These are phyloP conservation scores for Orthonychiurus folsomi DNA, from an alignment of 2,888 invertebrate species.

Conservation along the genomic window DNA sequence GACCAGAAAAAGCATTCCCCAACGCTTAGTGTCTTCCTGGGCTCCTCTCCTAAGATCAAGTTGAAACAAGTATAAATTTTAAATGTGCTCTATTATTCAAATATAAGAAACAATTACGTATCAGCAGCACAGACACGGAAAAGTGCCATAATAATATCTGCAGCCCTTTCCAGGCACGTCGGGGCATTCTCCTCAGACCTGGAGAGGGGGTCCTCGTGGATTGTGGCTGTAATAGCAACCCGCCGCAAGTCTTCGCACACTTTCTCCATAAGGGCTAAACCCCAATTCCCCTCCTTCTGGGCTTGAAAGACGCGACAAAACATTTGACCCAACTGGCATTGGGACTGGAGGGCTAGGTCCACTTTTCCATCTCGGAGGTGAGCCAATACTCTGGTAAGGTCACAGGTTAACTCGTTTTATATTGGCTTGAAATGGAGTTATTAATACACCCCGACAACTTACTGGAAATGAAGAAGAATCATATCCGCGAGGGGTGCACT, in stretches of 20 bases:
- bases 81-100: no score
- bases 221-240: constrained; percentile 71
- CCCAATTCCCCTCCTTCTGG: constrained; percentile 94
- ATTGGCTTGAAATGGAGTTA: constrained; percentile 8
- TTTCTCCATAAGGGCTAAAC: constrained; percentile 82
- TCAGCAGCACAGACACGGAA: constrained; percentile 93
- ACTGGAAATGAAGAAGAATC: constrained; percentile 66
- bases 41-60: constrained; percentile 58
- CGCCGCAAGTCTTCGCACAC: constrained; percentile 80
- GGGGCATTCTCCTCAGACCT: constrained; percentile 41
- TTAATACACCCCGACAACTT: constrained; percentile 24
- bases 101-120: no score
- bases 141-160: constrained; percentile 83
- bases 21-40: constrained; percentile 83
- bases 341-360: constrained; percentile 62
- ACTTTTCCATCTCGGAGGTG: constrained; percentile 49
- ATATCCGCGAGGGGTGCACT: constrained; percentile 67
- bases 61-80: constrained; percentile 4
- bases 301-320: constrained; percentile 74
- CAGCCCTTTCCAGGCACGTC: constrained; percentile 67
- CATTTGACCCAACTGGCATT: constrained; percentile 65
- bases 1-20: constrained; percentile 91
- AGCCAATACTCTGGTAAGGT: constrained; percentile 48
- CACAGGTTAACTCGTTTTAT: constrained; percentile 5
- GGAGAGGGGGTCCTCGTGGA: constrained; percentile 43